Base-by-base conservation (phyloP, 2,797 vertebrate species). In the Myoxocephalus aenaeus region DNA sequence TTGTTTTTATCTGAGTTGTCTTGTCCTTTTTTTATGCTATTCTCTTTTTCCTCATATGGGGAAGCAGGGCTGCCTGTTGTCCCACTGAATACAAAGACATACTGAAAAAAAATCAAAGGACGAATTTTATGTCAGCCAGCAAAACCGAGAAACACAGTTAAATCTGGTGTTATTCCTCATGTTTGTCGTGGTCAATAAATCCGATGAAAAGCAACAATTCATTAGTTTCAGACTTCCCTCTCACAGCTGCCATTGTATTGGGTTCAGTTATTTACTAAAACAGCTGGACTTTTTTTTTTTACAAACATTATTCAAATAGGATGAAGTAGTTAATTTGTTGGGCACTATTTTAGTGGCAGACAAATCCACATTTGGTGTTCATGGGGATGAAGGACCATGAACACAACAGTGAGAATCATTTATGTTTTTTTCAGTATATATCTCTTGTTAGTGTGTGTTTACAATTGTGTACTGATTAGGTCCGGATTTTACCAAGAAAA, bases 1-100 rank as follows among this genome's bases (percentile, higher is more conserved):
- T 53, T 59, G 10, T 48, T 71, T 73, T 62, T 69, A 57, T 73
- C 42, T 51, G 53, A 56, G 53, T 29, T 36, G 29, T 58, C 56
- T 7, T 34, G 18, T 56, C n/a, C 40, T 56, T 1, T 1, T 68
- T 46, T 57, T 73, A 27, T 29, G 44, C 29, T 58, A 4, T 36
- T 53, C 40, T 58, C 1, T 2, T 59, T 51, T 61, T 34, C 65
- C 65, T 72, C 27, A 32, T 70, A 38, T 3, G 25, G 27, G 18
- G 7, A 25, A n/a, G 53, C 18, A 67, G 18, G 14, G 34, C 25
- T 10, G 36, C 34, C 22, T 36, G 46, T 66, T 56, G 51, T 25
- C 38, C 22, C 32, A 29, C 15, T 74, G 17, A n/a, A 62, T 9
- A 7, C 22, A 40, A 1, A 69, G 44, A 51, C 11, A 1, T 4